Evolutionary conservation across 2,113 vertebrate genomes (phyloP).

Genomic region (Ranitomeya imitator): DNA sequence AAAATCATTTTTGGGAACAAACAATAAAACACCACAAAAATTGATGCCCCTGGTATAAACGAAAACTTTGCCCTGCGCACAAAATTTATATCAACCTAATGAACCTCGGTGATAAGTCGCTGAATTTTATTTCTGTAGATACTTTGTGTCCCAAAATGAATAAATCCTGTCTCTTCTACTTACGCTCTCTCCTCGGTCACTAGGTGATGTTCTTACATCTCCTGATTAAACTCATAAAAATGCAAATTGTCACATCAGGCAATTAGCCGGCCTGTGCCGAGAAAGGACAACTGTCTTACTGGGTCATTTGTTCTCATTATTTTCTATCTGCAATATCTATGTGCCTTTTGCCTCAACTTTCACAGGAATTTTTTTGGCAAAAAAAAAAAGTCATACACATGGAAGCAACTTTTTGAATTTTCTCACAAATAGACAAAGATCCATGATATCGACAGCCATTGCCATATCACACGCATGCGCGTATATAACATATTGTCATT

Average conservation of each 20-base stretch:
- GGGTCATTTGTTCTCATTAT: slow-evolving; percentile 42
- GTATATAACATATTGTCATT: too few species aligned
- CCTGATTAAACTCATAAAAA: slow-evolving; percentile 51
- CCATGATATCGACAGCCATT: too few species aligned
- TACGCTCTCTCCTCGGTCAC: slow-evolving; percentile 12
- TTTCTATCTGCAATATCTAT: slow-evolving; percentile 17
- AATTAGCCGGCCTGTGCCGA: slow-evolving; percentile 17
- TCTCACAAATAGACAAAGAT: background rate
- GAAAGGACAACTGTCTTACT: slow-evolving; percentile 4
- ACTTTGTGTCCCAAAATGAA: slow-evolving; percentile 16
- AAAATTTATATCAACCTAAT: background rate
- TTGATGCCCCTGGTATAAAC: background rate
- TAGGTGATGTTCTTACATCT: slow-evolving; percentile 43
- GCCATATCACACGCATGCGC: too few species aligned
- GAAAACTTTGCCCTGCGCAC: background rate
- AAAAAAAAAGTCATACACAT: background rate
- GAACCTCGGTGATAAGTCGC: background rate
- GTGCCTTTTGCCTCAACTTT: slow-evolving; percentile 35
- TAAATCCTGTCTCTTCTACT: slow-evolving; percentile 35
- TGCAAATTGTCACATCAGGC: slow-evolving; percentile 50
- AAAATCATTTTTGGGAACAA: background rate
- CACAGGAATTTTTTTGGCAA: background rate
- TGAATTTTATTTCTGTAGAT: background rate
- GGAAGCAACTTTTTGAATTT: background rate
- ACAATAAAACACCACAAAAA: background rate